Base-by-base conservation (phyloP, 2,888 invertebrate genomes). In the Trisateles emortualis region DNA sequence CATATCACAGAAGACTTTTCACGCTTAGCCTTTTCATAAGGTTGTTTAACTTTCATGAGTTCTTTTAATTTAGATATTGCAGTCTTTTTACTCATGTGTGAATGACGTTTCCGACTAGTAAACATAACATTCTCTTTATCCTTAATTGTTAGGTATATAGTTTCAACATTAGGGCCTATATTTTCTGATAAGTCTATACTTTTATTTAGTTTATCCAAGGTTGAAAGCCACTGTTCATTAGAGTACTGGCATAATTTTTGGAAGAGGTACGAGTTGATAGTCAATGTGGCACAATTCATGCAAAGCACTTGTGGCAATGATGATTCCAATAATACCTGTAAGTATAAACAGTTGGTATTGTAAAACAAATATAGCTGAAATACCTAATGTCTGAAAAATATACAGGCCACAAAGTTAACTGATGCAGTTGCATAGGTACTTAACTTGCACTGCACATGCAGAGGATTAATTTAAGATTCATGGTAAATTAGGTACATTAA, bases 301-400 rank as follows among this genome's bases (percentile, higher is more conserved):
- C 91, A 91, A 0, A 91, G 42, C 0, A 81, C 75, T 66, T 84
- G 76, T 1, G 91, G 90, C 10, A 91, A 59, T 4, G 59, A 61
- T 0, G 69, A 58, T 44, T 89, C 89, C 16, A 57, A 43, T 1
- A 59, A 33, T 0, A 87, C 68, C 88, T 90, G 76, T 1, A 81
- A 83, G n/a, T 48, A 62, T 51, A 45, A 10, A n/a, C n/a, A 26
- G 26, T 3, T 19, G 19, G 2, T 19, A 19, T 2, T 19, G 19
- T 19, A 19, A 19, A 22, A n/a, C n/a, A n/a, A 3, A 22, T 22
- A 22, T 22, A 22, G 5, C 22, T 3, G 2, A 22, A 22, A 2
- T 3, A 3, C 22, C 5, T 3, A 22, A 5, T 3, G 22, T 22
- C 22, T n/a, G n/a, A n/a, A n/a, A n/a, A n/a, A n/a, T n/a, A n/a